Evolutionary conservation across 2,888 invertebrate genomes (phyloP).

Genomic region (Chromoteleia sp.): DNA sequence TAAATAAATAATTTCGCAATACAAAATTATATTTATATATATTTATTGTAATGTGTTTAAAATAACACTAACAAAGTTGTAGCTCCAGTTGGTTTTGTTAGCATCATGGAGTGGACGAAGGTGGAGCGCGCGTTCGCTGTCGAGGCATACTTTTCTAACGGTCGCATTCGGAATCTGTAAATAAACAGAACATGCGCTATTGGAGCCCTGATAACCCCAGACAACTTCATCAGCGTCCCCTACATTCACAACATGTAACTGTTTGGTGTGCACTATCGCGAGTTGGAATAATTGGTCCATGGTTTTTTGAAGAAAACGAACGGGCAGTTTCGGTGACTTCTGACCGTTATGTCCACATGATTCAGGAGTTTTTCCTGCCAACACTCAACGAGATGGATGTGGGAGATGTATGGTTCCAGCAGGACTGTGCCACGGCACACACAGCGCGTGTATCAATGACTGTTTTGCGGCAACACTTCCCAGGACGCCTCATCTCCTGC

Average conservation of each 20-base stretch:
- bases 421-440: conserved; percentile 30
- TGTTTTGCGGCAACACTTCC: conserved; percentile 37
- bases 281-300: conserved; percentile 68
- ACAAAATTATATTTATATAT: too few species aligned
- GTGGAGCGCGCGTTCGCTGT: too few species aligned
- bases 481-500: conserved; percentile 25
- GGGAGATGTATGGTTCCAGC: conserved; percentile 37
- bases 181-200: conserved; percentile 72
- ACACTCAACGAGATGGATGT: conserved; percentile 15
- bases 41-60: too few species aligned
- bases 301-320: conserved; percentile 76
- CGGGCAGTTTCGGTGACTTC: conserved; percentile 60
- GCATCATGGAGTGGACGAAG: too few species aligned
- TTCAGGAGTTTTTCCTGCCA: conserved; percentile 21
- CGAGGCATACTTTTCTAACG: conserved; percentile 72
- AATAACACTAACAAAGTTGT: too few species aligned
- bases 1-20: too few species aligned
- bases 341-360: conserved; percentile 73
- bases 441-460: neutral
- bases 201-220: conserved; percentile 70
- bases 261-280: conserved; percentile 72
- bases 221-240: conserved; percentile 71
- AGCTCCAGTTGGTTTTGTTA: too few species aligned
- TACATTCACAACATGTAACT: conserved; percentile 72
- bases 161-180: conserved; percentile 52